Evolutionary conservation across 2,113 vertebrate genomes (phyloP).

Genomic region (Cryptotis parvus): DNA sequence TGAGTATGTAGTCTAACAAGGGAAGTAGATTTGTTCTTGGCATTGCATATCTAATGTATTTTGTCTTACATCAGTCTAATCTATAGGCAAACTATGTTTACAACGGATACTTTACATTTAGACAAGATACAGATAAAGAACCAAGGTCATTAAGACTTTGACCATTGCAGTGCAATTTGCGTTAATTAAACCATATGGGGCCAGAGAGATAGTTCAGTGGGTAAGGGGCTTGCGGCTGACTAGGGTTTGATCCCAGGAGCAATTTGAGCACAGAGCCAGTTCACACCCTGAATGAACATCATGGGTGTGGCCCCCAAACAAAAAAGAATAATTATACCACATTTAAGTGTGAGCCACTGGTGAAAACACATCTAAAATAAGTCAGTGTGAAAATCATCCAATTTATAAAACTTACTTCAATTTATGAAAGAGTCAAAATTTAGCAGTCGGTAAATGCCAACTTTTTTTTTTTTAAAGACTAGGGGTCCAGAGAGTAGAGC

Average conservation of each 20-base stretch:
- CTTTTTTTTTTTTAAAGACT: too few relatives aligned
- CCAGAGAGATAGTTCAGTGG: too few relatives aligned
- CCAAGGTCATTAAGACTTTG: neutral
- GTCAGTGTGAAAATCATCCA: slow-evolving; percentile 26
- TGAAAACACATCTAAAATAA: slow-evolving; percentile 31
- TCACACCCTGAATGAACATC: too few relatives aligned
- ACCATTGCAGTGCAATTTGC: too few relatives aligned
- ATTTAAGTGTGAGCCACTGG: too few relatives aligned
- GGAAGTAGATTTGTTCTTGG: neutral
- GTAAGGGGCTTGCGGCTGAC: too few relatives aligned
- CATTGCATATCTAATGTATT: neutral
- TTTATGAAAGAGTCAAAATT: slow-evolving; percentile 7
- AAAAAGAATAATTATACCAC: too few relatives aligned
- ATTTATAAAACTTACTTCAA: neutral
- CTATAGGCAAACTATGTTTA: neutral
- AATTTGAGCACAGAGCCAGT: too few relatives aligned
- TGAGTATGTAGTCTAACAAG: slow-evolving; percentile 22
- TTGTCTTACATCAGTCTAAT: slow-evolving; percentile 1
- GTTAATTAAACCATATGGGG: too few relatives aligned
- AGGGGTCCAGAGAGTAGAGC: too few relatives aligned
- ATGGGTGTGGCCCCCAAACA: too few relatives aligned
- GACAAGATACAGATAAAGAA: neutral
- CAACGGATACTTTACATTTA: neutral
- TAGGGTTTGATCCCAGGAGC: too few relatives aligned
- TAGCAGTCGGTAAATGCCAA: slow-evolving; percentile 9